Evolutionary conservation across 2,113 vertebrate genomes (phyloP), one percentile per base, ranked within the genome.

Genomic region (Alaudala cheleensis): DNA sequence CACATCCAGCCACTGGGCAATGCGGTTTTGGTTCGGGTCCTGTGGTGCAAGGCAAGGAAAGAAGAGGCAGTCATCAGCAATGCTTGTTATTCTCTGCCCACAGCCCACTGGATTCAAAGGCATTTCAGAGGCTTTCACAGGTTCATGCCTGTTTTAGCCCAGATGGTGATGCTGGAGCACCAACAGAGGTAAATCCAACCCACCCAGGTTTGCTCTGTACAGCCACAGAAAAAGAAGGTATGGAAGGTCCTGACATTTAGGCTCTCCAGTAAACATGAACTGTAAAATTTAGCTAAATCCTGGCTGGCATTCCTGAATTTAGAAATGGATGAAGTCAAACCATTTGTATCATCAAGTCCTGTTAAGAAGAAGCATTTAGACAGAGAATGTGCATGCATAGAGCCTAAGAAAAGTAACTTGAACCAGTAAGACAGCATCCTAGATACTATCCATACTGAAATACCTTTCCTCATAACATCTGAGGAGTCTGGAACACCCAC

Each of bases 1-100:
- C 89, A 98, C 95, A 20, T 98, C 90, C 92, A 97, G 83, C 97
- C 96, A 98, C 49, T 96, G 97, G 37, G 77, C 92, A 87, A 97
- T 91, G 40, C 93, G 72, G 64, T 95, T 98, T 81, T 57, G 86
- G 6, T 97, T 91, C 6, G 98, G 96, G 72, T 98, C 97, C 98
- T 98, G 81, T 2, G 7, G 56, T 51, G 60, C 42, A 1, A 54
- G 45, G 60, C 83, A 77, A 92, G 67, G 58, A 80, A 77, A 73
- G 25, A 73, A 92, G 50, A 47, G 8, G 16, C 39, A 53, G 20
- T 17, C 1, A 1, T 51, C 37, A 84, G 33, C 51, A 88, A 28
- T 50, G 31, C 16, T 62, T 39, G 14, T 29, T 37, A 0, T 66
- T 50, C 13, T 66, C 44, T 45, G 44, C 7, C 14, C 29, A 66